Conservation (phyloP, 2,888 invertebrate species). For the Trachelus tabidus region DNA sequence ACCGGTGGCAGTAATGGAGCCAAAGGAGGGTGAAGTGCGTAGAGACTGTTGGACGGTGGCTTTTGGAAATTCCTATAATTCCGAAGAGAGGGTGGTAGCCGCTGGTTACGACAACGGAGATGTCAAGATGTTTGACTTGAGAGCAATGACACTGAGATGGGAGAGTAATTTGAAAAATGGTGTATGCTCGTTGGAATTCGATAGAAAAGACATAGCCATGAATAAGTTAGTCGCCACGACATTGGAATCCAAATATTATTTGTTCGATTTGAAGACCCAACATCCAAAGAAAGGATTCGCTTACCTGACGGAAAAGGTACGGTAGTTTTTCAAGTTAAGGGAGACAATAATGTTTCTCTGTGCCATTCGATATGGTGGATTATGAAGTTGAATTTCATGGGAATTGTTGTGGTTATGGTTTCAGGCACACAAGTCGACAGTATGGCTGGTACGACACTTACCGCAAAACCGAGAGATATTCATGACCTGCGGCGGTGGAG, state of each 20-base stretch:
- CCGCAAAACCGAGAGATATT: constrained; percentile 96
- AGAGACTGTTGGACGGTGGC: constrained; percentile 95
- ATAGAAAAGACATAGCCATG: constrained; percentile 93
- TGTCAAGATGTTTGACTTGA: constrained; percentile 91
- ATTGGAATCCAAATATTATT: constrained; percentile 88
- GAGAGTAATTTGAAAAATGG: constrained; percentile 94
- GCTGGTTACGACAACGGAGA: constrained; percentile 98
- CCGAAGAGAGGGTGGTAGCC: constrained; percentile 85
- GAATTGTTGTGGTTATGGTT: constrained; percentile 14
- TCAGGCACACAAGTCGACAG: constrained; percentile 76
- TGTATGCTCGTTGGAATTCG: constrained; percentile 89
- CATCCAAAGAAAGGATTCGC: constrained; percentile 90
- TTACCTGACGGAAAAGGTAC: constrained; percentile 70
- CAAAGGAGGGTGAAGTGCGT: constrained; percentile 74
- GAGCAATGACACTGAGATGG: constrained; percentile 86
- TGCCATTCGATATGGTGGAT: neutral
- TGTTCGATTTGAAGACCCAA: constrained; percentile 90
- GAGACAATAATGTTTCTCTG: neutral
- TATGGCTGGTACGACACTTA: constrained; percentile 89
- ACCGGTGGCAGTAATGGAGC: constrained; percentile 91
- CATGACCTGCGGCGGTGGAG: constrained; percentile 89
- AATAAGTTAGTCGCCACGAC: constrained; percentile 94
- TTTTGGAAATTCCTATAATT: constrained; percentile 91
- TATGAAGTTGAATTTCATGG: neutral
- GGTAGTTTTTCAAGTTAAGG: neutral